Conservation (phyloP, 2,888 invertebrate genomes). For the Sabatieria punctata region DNA sequence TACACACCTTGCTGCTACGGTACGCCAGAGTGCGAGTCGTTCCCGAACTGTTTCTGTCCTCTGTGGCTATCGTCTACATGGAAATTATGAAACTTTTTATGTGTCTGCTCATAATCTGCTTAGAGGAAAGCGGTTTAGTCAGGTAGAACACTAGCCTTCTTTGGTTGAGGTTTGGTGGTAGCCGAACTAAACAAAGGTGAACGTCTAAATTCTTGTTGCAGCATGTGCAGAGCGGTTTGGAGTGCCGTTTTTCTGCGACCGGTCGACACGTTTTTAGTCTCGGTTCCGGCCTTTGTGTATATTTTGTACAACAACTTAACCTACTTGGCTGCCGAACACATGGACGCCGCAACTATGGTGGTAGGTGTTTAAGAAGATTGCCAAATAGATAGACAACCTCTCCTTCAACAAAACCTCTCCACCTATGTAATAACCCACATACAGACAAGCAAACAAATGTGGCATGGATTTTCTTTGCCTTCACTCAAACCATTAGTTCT, state of each 20-base stretch:
- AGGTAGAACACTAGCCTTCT: too few relatives aligned
- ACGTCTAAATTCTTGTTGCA: too few relatives aligned
- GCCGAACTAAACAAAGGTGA: too few relatives aligned
- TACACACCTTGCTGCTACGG: too few relatives aligned
- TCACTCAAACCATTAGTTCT: too few relatives aligned
- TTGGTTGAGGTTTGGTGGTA: too few relatives aligned
- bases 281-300: constrained; percentile 84
- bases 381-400: too few relatives aligned
- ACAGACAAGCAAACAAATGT: too few relatives aligned
- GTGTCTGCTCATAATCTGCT: neutral
- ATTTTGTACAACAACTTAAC: constrained; percentile 90
- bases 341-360: constrained; percentile 97
- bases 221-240: neutral
- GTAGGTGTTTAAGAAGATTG: too few relatives aligned
- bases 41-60: neutral
- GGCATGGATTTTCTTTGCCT: too few relatives aligned
- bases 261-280: constrained; percentile 42
- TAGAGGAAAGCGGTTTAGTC: neutral
- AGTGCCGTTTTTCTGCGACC: constrained; percentile 9
- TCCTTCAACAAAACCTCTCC: too few relatives aligned
- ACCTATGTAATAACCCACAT: too few relatives aligned
- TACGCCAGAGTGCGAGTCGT: neutral
- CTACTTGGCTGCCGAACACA: constrained; percentile 85
- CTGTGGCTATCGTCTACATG: neutral
- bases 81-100: constrained; percentile 1